phyloP scores from a whole-genome alignment of 2,113 vertebrate genomes.

The Eleginops maclovinus region DNA sequence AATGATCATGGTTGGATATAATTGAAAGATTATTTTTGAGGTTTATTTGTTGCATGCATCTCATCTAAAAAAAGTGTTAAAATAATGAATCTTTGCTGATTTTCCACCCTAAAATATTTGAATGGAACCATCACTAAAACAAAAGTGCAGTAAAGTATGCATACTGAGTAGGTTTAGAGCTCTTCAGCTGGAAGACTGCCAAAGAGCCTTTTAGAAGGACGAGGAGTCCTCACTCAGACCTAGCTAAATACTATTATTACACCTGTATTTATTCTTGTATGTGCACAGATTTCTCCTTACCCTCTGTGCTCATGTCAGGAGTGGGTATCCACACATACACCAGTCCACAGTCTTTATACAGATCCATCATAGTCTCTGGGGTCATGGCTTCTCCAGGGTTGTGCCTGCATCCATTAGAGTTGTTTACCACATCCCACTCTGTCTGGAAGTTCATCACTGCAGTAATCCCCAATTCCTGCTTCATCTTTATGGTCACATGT shows the following conservation, averaged over 20 bases:
- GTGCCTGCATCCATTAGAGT: conserved; percentile 91
- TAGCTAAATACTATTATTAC: background rate
- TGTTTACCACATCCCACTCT: conserved; percentile 91
- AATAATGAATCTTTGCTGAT: background rate
- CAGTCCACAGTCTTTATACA: conserved; percentile 92
- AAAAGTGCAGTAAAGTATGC: no score
- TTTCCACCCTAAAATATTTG: conserved; percentile 2
- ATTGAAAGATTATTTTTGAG: background rate
- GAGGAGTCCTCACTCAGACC: conserved; percentile 2
- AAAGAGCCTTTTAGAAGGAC: background rate
- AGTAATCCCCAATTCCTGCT: conserved; percentile 91
- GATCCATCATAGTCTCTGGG: conserved; percentile 88
- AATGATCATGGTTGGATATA: background rate
- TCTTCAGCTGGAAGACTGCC: background rate
- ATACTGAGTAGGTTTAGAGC: background rate
- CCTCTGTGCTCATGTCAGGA: conserved; percentile 97
- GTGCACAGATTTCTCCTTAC: conserved; percentile 74
- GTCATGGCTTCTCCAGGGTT: conserved; percentile 87
- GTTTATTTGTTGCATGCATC: background rate
- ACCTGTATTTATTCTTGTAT: background rate
- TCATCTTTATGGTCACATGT: conserved; percentile 94
- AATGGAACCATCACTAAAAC: background rate
- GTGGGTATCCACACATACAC: conserved; percentile 96
- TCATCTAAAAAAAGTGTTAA: background rate
- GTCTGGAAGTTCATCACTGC: conserved; percentile 99